Evolutionary conservation across 2,888 invertebrate genomes (phyloP), one percentile per base, ranked within the genome.

Genomic region (Acanthacorydalis orientalis): DNA sequence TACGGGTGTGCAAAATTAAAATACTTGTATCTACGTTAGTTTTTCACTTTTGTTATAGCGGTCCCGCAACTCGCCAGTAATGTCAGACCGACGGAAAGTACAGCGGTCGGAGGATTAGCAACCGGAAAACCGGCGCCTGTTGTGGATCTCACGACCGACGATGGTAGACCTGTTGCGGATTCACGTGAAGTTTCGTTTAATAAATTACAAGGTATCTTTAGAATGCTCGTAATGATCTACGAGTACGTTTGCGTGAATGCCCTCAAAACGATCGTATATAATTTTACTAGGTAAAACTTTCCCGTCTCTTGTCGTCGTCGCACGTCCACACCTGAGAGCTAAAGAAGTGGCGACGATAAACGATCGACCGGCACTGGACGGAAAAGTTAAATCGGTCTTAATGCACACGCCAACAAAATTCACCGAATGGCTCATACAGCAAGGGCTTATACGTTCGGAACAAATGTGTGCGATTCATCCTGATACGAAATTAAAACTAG

Each of bases 381-480:
- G 78, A 37, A 83, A 83, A 63, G 88, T 90, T 1, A 90, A 89
- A 63, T 72, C 79, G 1, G 83, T 88, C 4, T 67, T 90, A 11
- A 83, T 87, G 76, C 78, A 82, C 59, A 78, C 80, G 0, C 80
- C 88, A 0, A 81, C 85, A 53, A 86, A 86, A 64, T 88, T 89
- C 59, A 86, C 87, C 0, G 90, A 90, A 67, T 90, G 89, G 88
- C 71, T 90, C 45, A 84, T 90, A 49, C 88, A 89, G 59, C 83
- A 86, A 60, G 89, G 89, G 0, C 61, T 89, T 1, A 76, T 90
- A 2, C 73, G 82, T 34, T 80, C 85, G 0, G 86, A 87, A 57
- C 89, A 89, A 60, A 76, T 73, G 61, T 89, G 90, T 58, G 68
- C 72, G 1, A 65, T 78, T 46, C 88, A 89, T 60, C 64, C 74